A percentile compares a stretch with the other conserved stretches of the same genome.
Evolutionary conservation across 30 jellyfish, hydroid and myxozoan species (phyloP).

Genomic region (Nemopilema nomurai): DNA sequence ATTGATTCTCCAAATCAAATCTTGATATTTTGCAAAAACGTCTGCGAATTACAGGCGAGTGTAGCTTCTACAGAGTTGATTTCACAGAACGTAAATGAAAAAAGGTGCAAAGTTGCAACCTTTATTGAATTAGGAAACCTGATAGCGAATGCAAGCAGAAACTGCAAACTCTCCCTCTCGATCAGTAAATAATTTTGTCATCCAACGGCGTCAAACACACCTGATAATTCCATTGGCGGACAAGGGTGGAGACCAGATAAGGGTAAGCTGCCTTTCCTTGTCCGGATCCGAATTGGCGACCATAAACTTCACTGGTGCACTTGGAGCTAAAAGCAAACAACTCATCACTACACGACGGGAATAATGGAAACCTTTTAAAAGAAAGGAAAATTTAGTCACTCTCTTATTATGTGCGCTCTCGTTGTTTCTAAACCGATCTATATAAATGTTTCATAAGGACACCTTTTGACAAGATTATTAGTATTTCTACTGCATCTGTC

Average conservation of each 20-base stretch:
- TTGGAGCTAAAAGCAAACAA: slow-evolving; percentile 53
- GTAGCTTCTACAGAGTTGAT: too few relatives aligned
- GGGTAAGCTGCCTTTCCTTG: slow-evolving; percentile 20
- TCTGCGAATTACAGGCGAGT: too few relatives aligned
- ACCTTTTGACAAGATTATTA: background rate
- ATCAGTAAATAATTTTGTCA: too few relatives aligned
- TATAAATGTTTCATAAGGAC: background rate
- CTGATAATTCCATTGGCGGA: slow-evolving; percentile 73
- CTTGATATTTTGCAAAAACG: too few relatives aligned
- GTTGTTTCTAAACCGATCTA: too few relatives aligned
- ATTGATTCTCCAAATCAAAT: too few relatives aligned
- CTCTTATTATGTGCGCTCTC: too few relatives aligned
- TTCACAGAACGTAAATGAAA: too few relatives aligned
- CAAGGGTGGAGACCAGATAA: slow-evolving; percentile 68
- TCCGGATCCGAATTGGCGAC: background rate
- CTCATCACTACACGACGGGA: background rate
- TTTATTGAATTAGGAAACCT: too few relatives aligned
- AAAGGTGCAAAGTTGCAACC: too few relatives aligned
- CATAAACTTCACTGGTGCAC: slow-evolving; percentile 53
- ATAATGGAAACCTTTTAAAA: background rate
- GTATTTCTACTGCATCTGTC: background rate
- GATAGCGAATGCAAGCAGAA: background rate
- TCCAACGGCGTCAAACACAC: background rate
- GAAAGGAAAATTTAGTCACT: background rate
- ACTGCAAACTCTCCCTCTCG: background rate